Evolutionary conservation across 1,140 invertebrate genomes (phyloP).

Genomic region (Zaprionus nigranus): DNA sequence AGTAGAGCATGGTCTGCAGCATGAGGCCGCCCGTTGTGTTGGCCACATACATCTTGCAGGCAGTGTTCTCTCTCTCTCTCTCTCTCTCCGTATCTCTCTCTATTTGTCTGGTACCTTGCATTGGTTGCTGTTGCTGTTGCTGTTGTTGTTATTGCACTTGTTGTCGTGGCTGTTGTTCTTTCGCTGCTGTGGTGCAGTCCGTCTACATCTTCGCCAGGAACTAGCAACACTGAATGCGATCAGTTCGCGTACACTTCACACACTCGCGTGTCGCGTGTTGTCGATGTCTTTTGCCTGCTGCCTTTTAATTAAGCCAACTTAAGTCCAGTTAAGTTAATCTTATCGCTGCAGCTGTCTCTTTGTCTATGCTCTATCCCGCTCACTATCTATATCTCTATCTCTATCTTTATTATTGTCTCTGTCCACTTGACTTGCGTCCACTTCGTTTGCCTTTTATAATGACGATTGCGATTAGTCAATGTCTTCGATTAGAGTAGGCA

Average conservation of each 20-base stretch:
- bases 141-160: conserved; percentile 9
- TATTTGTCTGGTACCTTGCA: not conserved
- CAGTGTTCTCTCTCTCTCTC: not conserved
- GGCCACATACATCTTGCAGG: conserved; percentile 71
- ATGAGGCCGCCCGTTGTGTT: conserved; percentile 80
- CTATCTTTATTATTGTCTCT: conserved; percentile 1
- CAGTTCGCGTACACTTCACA: conserved; percentile 12
- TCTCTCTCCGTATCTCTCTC: too few species aligned
- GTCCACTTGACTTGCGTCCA: conserved; percentile 29
- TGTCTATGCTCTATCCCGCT: conserved; percentile 3
- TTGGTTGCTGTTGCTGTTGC: not conserved
- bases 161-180: conserved; percentile 3
- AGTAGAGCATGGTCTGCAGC: conserved; percentile 82
- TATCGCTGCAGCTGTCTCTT: conserved; percentile 52
- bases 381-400: conserved; percentile 9
- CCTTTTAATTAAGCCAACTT: conserved; percentile 55
- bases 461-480: conserved; percentile 2
- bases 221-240: conserved; percentile 9
- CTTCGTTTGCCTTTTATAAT: conserved; percentile 17
- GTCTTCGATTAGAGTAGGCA: conserved; percentile 17
- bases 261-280: conserved; percentile 5
- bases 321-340: conserved; percentile 63
- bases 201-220: conserved; percentile 37
- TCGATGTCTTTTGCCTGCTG: conserved; percentile 20
- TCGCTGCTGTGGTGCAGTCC: conserved; percentile 2